Base-by-base conservation (phyloP, 2,888 invertebrate genomes). In the Oscheius onirici region DNA sequence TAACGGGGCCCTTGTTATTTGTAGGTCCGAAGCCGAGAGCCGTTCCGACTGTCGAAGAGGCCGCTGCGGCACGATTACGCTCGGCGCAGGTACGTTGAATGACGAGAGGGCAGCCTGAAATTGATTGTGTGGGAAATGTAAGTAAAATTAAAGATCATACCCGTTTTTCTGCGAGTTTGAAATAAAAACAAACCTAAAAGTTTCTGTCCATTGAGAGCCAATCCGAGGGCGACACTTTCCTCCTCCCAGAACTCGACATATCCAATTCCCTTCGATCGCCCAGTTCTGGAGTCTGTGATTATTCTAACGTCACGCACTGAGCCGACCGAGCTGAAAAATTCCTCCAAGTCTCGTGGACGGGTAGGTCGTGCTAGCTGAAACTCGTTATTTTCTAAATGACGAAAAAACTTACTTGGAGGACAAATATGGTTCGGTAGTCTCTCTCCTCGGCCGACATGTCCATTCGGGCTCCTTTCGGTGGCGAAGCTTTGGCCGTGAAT, bases 231-330 rank as follows among this genome's bases (percentile, higher is more conserved):
- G 0, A 81, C 97, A 76, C 96, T 95, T 90, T 97, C 97, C 0
- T 95, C 94, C 90, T 97, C 97, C 89, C 93, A 93, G 88, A 99
- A 99, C 90, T 99, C 99, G 73, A 99, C 95, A 88, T 99, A 99
- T n/a, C 97, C 95, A 84, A 99, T 97, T 55, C 99, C 99, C 90
- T 99, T 99, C 87, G 97, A 97, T 80, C 97, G 91, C 87, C 97
- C 92, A 0, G 99, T 99, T 89, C 97, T 97, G 89, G 97, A 97
- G 89, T 99, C 99, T 70, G 96, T 96, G 72, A 99, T 99, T 83
- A 99, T 92, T 86, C 97, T 91, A 22, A 99, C 99, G 90, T 99
- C 99, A 83, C 95, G 92, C 13, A 91, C 91, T 91, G 96, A 96
- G 54, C 99, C 99, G 73, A 99, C 97, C 74, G 96, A 94, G 34